Conservation (phyloP, 2,113 vertebrate genomes). For the Calyptommatus sinebrachiatus region DNA sequence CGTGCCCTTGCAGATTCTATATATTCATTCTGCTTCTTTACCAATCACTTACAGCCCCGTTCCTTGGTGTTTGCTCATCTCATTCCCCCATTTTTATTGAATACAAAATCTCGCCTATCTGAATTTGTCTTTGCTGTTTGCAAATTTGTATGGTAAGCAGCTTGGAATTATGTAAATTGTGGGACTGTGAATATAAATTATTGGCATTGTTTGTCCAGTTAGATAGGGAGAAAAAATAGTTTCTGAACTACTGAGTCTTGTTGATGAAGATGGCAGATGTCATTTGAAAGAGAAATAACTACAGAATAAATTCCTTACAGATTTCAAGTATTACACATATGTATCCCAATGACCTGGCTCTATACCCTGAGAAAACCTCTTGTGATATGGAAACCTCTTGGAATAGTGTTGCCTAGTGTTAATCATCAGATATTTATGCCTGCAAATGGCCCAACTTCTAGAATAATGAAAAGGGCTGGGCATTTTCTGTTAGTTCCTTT, state of each 20-base stretch:
- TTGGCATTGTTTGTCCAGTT: not conserved
- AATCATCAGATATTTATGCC: not conserved
- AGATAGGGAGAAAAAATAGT: not conserved
- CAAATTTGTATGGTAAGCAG: not conserved
- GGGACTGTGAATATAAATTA: not conserved
- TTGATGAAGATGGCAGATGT: not conserved
- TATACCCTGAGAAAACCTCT: not conserved
- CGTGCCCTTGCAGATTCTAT: not conserved
- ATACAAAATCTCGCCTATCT: not conserved
- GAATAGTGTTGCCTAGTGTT: not conserved
- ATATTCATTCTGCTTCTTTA: not conserved
- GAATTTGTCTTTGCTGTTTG: not conserved
- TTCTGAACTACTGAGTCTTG: not conserved
- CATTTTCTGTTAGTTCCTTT: too few relatives aligned
- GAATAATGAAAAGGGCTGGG: not conserved
- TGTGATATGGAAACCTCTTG: too few relatives aligned
- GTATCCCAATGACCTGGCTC: not conserved
- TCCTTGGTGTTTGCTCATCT: too few relatives aligned
- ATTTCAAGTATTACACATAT: not conserved
- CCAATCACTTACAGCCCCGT: not conserved
- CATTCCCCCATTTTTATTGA: not conserved
- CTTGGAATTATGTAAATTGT: not conserved
- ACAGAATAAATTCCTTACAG: not conserved
- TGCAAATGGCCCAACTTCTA: not conserved
- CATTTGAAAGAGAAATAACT: not conserved